Conservation (phyloP, 2,888 invertebrate genomes). For the Scaptomyza cyrtandrae region DNA sequence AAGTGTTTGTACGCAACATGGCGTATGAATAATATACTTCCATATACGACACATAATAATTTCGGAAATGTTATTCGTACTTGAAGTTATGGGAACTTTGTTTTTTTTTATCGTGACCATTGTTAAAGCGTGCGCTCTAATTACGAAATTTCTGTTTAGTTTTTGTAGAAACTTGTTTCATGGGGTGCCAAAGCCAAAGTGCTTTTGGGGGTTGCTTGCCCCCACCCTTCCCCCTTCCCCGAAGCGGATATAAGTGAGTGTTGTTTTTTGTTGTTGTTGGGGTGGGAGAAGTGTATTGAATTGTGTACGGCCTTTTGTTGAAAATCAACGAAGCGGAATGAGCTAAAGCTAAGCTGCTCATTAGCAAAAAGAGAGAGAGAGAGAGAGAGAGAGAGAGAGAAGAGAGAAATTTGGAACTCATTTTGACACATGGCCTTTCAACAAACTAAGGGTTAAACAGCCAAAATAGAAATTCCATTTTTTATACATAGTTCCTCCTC, state of each 20-base stretch:
- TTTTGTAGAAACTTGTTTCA: constrained; percentile 58
- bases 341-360: constrained; percentile 54
- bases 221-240: not conserved
- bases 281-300: constrained; percentile 13
- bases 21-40: constrained; percentile 45
- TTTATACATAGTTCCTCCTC: constrained; percentile 8
- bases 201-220: constrained; percentile 44
- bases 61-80: constrained; percentile 23
- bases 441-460: constrained; percentile 7
- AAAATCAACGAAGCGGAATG: constrained; percentile 60
- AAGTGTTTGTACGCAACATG: constrained; percentile 38
- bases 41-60: constrained; percentile 51
- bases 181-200: not conserved
- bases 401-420: constrained; percentile 11
- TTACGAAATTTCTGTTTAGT: constrained; percentile 64
- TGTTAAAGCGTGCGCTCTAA: constrained; percentile 56
- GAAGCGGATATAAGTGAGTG: not conserved
- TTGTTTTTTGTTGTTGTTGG: not conserved
- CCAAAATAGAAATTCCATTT: constrained; percentile 3
- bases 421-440: constrained; percentile 6
- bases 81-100: constrained; percentile 11
- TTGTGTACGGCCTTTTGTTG: constrained; percentile 44
- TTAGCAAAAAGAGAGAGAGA: constrained; percentile 23
- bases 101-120: constrained; percentile 15
- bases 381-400: not conserved